These are phyloP conservation scores for Anarrhichthys ocellatus DNA, from an alignment of 2,113 vertebrate species.

Conservation along the genomic window DNA sequence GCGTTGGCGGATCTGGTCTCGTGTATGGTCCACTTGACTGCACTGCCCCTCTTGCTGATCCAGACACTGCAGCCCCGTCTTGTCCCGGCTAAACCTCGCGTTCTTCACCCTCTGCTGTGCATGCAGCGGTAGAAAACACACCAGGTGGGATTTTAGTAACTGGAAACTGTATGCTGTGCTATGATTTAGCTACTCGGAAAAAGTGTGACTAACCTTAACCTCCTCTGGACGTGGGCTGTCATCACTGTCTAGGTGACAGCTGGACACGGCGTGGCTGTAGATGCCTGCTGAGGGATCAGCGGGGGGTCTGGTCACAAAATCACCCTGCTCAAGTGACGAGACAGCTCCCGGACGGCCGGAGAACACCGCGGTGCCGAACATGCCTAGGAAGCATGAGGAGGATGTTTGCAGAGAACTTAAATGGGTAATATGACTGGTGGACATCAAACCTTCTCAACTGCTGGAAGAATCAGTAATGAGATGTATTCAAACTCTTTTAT, in stretches of 20 bases:
- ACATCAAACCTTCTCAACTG: not conserved
- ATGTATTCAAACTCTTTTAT: not conserved
- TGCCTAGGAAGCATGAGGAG: conserved; percentile 76
- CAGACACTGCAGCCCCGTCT: conserved; percentile 80
- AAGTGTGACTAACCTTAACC: conserved; percentile 65
- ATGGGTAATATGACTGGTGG: not conserved
- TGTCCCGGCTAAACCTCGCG: conserved; percentile 85
- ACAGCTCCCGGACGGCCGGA: conserved; percentile 63
- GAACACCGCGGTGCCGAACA: conserved; percentile 82
- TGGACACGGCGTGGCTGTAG: conserved; percentile 71
- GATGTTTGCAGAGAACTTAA: not conserved
- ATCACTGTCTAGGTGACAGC: conserved; percentile 68
- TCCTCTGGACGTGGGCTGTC: conserved; percentile 72
- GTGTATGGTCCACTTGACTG: conserved; percentile 65
- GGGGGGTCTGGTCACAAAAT: conserved; percentile 57
- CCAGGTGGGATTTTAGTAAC: not conserved
- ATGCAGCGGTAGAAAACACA: conserved; percentile 2
- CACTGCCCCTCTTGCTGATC: conserved; percentile 76
- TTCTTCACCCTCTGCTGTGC: conserved; percentile 83
- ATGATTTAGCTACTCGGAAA: not conserved
- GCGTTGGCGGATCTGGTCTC: conserved; percentile 81
- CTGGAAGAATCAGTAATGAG: not conserved
- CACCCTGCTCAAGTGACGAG: conserved; percentile 74
- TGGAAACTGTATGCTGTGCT: not conserved
- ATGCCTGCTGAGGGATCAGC: conserved; percentile 74